Base-by-base conservation (phyloP, 2,888 invertebrate species). In the Tetrapedia diversipes region DNA sequence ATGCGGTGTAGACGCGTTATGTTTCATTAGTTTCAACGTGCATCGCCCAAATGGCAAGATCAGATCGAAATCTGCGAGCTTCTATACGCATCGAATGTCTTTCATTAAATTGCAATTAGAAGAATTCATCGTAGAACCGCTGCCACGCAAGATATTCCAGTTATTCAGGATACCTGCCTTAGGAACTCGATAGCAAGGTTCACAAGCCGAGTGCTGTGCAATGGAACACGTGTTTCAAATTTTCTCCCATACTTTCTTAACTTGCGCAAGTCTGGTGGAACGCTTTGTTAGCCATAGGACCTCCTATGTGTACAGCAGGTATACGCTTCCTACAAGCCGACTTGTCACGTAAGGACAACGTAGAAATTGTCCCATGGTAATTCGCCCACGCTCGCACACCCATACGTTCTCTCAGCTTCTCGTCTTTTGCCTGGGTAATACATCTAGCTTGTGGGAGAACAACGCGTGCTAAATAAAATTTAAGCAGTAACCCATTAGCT, bases 341-440 rank as follows among this genome's bases (percentile, higher is more conserved):
- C 22, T 41, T 45, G 65, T 43, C 66, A 51, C 39, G 34, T 69
- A 80, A 72, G 67, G 65, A 60, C 49, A 27, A 4, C 43, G 67
- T 60, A 74, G 82, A 82, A 70, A 82, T 77, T 79, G 65, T 82
- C 67, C 69, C 77, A 68, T 60, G 64, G 77, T 73, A 68, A 82
- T 75, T 65, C 82, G 76, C 82, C 82, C 53, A 82, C 82, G 59
- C 45, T 2, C 6, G 59, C 57, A 66, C 69, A 14, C 24, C 22
- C 51, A 24, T 11, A 27, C 73, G 64, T 56, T 76, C 60, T 53
- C 60, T 49, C 45, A 63, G 59, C 56, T 82, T 71, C 73, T 73
- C 71, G 45, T 63, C 49, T 66, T 65, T 56, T 43, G 29, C 66
- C 39, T 19, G 19, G 19, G 27, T 41, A 56, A 78, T 78, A 54